phyloP scores from a whole-genome alignment of 2,797 vertebrate species.

The Numenius phaeopus region DNA sequence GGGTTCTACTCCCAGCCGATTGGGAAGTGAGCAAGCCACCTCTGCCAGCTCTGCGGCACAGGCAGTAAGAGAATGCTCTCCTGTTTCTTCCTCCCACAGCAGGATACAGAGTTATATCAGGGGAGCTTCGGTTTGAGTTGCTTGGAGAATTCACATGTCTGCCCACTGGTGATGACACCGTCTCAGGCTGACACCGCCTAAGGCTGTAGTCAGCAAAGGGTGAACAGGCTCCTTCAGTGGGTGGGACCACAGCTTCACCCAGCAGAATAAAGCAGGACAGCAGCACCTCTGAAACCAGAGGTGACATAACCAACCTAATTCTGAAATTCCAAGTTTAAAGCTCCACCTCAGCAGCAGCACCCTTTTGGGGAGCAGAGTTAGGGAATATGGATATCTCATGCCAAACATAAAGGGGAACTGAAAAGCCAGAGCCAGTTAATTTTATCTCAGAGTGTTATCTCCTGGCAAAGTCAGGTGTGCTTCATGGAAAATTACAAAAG shows the following conservation, averaged over 20 bases:
- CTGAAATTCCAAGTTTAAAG: not conserved
- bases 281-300: not conserved
- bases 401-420: not conserved
- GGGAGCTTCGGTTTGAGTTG: not conserved
- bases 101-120: not conserved
- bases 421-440: not conserved
- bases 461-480: constrained; percentile 1
- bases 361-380: not conserved
- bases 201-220: not conserved
- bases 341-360: not conserved
- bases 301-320: not conserved
- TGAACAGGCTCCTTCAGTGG: not conserved
- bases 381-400: not conserved
- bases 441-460: not conserved
- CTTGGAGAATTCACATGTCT: not conserved
- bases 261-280: not conserved
- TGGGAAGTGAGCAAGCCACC: not conserved
- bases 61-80: not conserved
- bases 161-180: not conserved
- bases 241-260: not conserved
- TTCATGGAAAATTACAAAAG: constrained; percentile 29
- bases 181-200: not conserved
- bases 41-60: not conserved
- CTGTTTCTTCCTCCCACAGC: not conserved
- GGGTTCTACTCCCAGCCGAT: not conserved